Conservation (phyloP, 2,888 invertebrate genomes). For the Lasioglossum vierecki region DNA sequence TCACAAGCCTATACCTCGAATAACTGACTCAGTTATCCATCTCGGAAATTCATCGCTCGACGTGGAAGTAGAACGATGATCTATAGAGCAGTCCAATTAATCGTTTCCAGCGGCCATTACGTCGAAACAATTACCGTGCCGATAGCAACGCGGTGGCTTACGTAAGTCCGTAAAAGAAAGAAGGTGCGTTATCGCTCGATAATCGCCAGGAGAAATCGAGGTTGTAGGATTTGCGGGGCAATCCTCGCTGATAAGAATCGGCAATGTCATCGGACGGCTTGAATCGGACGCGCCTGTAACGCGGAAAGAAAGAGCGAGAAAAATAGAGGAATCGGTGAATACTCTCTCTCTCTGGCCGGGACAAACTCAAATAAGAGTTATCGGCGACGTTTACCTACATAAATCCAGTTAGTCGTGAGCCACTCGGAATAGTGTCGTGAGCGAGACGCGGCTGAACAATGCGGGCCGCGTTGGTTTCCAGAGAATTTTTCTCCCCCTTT, state of each 20-base stretch:
- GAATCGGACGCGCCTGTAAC: background rate
- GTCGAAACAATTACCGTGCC: slow-evolving; percentile 7
- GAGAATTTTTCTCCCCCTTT: slow-evolving; percentile 45
- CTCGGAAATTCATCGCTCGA: background rate
- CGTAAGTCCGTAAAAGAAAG: slow-evolving; percentile 2
- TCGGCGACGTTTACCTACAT: slow-evolving; percentile 34
- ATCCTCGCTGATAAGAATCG: slow-evolving; percentile 28
- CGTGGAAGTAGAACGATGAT: background rate
- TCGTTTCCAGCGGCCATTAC: background rate
- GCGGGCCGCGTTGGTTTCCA: slow-evolving; percentile 49
- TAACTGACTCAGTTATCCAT: background rate
- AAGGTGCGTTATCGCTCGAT: background rate
- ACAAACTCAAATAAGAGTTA: slow-evolving; percentile 36
- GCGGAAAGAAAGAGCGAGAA: background rate
- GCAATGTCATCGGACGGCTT: background rate
- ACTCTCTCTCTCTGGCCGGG: background rate
- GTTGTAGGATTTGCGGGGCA: background rate
- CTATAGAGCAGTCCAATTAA: background rate
- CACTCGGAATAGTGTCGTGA: slow-evolving; percentile 34
- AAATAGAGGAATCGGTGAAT: background rate
- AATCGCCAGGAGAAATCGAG: background rate
- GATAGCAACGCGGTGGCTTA: background rate
- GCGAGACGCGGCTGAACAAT: slow-evolving; percentile 41
- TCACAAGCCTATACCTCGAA: background rate
- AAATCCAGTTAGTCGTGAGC: slow-evolving; percentile 59